phyloP scores from a whole-genome alignment of 1,140 invertebrate species.

The Drosophila nebulosa region DNA sequence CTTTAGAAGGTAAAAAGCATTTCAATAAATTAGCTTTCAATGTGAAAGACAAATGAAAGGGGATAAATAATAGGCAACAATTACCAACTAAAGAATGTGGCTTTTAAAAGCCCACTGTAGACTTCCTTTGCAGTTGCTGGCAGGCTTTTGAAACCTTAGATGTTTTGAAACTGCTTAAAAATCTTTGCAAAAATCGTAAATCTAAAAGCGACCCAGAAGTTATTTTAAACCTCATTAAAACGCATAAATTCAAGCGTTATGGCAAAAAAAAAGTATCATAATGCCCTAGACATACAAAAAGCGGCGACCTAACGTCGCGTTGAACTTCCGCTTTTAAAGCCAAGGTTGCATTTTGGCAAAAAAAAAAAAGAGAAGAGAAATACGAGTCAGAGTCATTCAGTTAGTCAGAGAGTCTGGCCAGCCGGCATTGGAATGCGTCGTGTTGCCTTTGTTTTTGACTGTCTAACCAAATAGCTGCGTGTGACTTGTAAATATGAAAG shows the following conservation, averaged over 20 bases:
- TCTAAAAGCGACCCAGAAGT: neutral
- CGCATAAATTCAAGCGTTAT: neutral
- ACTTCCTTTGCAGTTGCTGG: neutral
- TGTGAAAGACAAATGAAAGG: no score
- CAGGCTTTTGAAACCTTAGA: no score
- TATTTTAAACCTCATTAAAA: conserved; percentile 19
- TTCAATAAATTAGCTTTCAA: no score
- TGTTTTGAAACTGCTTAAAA: no score
- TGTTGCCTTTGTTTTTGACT: neutral
- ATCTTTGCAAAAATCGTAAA: neutral
- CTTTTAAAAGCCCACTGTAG: no score
- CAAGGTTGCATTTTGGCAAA: conserved; percentile 63
- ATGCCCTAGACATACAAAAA: conserved; percentile 7
- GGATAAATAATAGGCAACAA: no score
- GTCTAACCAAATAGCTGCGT: conserved; percentile 30
- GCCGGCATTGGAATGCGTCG: conserved; percentile 39
- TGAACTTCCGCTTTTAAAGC: conserved; percentile 67
- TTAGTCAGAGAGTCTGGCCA: conserved; percentile 8
- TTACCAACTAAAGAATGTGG: no score
- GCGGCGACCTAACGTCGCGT: conserved; percentile 43
- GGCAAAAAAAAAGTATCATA: neutral
- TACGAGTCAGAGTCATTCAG: conserved; percentile 19
- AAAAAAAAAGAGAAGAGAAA: neutral
- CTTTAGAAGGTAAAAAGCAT: no score
- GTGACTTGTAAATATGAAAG: conserved; percentile 51